Conservation (phyloP, 1,140 invertebrate species). For the Drosophila kohkoa region DNA sequence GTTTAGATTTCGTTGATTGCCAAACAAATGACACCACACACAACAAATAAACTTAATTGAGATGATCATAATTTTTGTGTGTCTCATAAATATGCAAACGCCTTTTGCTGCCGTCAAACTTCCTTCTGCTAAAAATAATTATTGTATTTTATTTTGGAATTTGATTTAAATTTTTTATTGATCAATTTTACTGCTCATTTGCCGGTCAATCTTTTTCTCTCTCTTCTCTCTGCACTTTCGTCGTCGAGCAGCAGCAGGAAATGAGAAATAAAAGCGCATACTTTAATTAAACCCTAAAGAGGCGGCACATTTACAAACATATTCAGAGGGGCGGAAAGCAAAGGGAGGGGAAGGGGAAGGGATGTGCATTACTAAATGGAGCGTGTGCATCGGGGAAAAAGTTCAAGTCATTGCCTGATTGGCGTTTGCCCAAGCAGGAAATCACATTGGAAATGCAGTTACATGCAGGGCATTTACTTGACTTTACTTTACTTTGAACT, state of each 20-base stretch:
- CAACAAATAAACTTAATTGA: constrained; percentile 54
- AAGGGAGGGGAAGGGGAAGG: neutral
- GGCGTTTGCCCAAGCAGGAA: constrained; percentile 63
- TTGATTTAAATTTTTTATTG: constrained; percentile 49
- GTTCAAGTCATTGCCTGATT: constrained; percentile 68
- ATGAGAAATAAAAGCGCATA: constrained; percentile 66
- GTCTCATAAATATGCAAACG: constrained; percentile 62
- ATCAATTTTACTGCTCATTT: constrained; percentile 13
- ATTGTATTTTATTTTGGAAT: constrained; percentile 33
- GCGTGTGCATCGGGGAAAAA: constrained; percentile 52
- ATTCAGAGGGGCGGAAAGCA: neutral
- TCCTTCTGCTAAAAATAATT: constrained; percentile 21
- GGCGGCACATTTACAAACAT: constrained; percentile 28
- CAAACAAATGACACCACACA: constrained; percentile 20
- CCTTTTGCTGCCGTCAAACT: constrained; percentile 11
- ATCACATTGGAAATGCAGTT: constrained; percentile 53
- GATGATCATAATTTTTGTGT: constrained; percentile 23
- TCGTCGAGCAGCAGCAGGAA: constrained; percentile 51
- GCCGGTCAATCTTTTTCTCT: neutral
- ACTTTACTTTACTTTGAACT: constrained; percentile 9
- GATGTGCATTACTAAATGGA: constrained; percentile 45
- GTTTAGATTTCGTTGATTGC: constrained; percentile 26
- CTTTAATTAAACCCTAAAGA: constrained; percentile 66
- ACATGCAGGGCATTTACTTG: constrained; percentile 31
- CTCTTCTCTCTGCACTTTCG: constrained; percentile 39